Evolutionary conservation across 2,113 vertebrate genomes (phyloP).

Genomic region (Chroicocephalus ridibundus): DNA sequence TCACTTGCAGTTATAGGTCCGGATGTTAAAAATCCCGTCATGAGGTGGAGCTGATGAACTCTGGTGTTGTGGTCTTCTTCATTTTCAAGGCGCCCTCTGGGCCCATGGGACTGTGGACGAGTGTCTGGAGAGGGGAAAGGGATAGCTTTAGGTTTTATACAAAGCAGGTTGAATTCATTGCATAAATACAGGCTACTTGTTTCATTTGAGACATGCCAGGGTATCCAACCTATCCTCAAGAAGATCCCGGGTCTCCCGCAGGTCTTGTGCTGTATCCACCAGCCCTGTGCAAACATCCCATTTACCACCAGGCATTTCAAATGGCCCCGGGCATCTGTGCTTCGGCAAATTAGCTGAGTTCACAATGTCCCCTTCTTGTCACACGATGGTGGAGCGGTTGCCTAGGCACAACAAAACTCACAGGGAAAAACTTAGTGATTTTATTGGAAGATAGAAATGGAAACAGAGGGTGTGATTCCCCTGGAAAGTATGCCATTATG

Average conservation of each 20-base stretch:
- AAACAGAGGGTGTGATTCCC: neutral
- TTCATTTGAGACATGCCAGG: neutral
- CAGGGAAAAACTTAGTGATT: neutral
- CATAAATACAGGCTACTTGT: neutral
- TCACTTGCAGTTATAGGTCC: slow-evolving; percentile 21
- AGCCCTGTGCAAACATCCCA: neutral
- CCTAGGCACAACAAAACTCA: neutral
- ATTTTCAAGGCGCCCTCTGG: neutral
- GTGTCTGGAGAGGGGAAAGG: neutral
- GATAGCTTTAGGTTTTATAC: neutral
- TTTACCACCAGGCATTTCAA: neutral
- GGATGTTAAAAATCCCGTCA: slow-evolving; percentile 10
- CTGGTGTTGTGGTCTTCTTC: neutral
- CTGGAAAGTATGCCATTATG: neutral
- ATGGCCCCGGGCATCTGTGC: neutral
- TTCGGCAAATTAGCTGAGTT: neutral
- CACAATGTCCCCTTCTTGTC: neutral
- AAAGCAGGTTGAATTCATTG: neutral
- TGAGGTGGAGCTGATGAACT: neutral
- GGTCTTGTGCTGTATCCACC: neutral
- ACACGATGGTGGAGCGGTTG: rapidly evolving
- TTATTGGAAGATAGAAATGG: neutral
- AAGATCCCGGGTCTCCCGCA: neutral
- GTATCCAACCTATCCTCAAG: neutral
- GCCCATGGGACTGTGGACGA: rapidly evolving